phyloP scores from a whole-genome alignment of 2,113 vertebrate genomes.

The Muntiacus reevesi region DNA sequence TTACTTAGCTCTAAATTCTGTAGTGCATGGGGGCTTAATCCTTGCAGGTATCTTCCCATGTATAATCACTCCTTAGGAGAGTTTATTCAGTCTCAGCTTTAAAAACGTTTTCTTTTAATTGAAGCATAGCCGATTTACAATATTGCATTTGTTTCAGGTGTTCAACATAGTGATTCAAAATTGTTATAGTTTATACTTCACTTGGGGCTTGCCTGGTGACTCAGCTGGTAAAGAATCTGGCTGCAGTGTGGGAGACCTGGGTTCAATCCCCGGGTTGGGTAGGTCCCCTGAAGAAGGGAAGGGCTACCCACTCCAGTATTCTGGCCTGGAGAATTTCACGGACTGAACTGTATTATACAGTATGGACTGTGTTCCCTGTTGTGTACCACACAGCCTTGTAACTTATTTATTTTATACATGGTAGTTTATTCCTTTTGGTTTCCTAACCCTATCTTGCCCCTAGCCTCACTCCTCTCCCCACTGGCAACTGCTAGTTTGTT shows the following conservation, averaged over 20 bases:
- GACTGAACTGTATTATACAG: background rate
- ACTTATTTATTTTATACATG: background rate
- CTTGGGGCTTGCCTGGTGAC: background rate
- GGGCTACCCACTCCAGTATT: background rate
- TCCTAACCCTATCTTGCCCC: background rate
- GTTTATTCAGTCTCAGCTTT: background rate
- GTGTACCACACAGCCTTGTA: background rate
- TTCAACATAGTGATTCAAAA: background rate
- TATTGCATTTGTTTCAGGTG: background rate
- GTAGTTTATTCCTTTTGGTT: background rate
- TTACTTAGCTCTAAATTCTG: background rate
- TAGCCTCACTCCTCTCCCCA: background rate
- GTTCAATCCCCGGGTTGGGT: background rate
- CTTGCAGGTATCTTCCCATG: background rate
- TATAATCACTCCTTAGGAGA: background rate
- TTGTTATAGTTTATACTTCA: background rate
- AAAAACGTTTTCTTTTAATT: background rate
- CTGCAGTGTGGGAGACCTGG: background rate
- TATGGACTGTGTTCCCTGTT: background rate
- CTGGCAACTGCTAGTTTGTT: background rate
- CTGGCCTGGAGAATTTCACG: background rate
- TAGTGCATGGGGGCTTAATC: background rate
- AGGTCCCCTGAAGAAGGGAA: background rate
- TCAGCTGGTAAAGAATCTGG: background rate
- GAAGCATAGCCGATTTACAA: background rate